Base-by-base conservation (phyloP, 2,113 vertebrate species). In the Uria lomvia region DNA sequence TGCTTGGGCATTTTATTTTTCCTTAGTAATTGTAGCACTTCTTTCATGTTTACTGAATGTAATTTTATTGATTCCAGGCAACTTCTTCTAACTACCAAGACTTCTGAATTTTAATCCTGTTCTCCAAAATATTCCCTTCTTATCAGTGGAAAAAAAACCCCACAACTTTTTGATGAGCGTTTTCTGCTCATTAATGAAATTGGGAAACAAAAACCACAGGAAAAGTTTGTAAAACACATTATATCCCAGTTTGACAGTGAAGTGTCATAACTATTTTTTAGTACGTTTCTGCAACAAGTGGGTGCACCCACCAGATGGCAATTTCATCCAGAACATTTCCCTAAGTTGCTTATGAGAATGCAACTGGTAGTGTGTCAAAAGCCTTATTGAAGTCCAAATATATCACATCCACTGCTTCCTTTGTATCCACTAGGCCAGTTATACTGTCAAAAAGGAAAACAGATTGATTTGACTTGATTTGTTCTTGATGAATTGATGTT, bases 281-380 rank as follows among this genome's bases (percentile, higher is more conserved):
- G 43, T 53, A 29, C 15, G 32, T 56, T 95, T 82, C 60, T 94
- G 52, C 87, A 95, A 82, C 89, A 90, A 91, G 82, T 92, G 59
- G 42, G 38, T 92, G 47, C 86, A 88, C 74, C 62, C 85, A 88
- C 70, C 77, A 93, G 80, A 93, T 88, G 90, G 87, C 53, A 94
- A 97, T 76, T 96, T 90, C 70, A 95, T 85, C 53, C 87, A 93
- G 49, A 95, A 92, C 27, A 83, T 66, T 91, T 93, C 53, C 49
- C 40, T 56, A 75, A 63, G 14, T 67, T 91, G 29, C 84, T 81
- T 67, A 59, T 45, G 36, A 88, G 49, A 90, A 76, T 34, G 32
- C 62, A 85, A 73, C 27, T 74, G 34, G 30, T 96, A 79, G 52
- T 32, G 32, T 72, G 70, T 90, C 81, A 91, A 85, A 96, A 95